Evolutionary conservation across 1,140 invertebrate species (phyloP).

Genomic region (Drosophila pallidifrons): DNA sequence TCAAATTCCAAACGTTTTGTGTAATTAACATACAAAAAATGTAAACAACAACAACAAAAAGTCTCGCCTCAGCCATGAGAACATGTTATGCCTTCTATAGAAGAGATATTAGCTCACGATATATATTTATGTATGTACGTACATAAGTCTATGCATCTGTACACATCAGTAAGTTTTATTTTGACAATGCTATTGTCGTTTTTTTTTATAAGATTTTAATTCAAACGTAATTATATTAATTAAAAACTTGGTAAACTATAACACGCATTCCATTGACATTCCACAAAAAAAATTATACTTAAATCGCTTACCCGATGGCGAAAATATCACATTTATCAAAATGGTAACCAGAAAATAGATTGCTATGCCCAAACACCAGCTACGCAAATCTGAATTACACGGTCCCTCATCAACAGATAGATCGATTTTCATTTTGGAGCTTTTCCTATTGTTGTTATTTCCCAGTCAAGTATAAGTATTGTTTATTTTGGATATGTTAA

Average conservation of each 20-base stretch:
- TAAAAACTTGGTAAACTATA: background rate
- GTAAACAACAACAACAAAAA: conserved; percentile 20
- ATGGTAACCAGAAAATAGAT: conserved; percentile 48
- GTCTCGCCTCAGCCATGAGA: conserved; percentile 23
- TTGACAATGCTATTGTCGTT: conserved; percentile 1
- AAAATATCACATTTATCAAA: conserved; percentile 37
- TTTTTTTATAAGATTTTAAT: background rate
- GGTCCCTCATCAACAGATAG: conserved; percentile 64
- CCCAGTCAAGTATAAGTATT: background rate
- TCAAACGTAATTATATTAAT: conserved; percentile 5
- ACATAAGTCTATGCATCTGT: background rate
- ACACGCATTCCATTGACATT: conserved; percentile 16
- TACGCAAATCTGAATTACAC: conserved; percentile 53
- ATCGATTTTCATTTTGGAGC: conserved; percentile 63
- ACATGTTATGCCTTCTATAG: conserved; percentile 46
- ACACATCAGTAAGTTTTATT: background rate
- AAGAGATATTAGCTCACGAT: conserved; percentile 62
- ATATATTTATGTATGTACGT: conserved; percentile 42
- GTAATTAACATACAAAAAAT: conserved; percentile 33
- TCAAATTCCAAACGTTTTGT: conserved; percentile 40
- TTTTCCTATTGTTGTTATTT: background rate
- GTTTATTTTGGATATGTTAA: background rate
- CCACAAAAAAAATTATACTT: conserved; percentile 11
- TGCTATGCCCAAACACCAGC: conserved; percentile 69
- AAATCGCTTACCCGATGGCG: conserved; percentile 55